These are phyloP conservation scores for Mesoligia furuncula DNA, from an alignment of 2,888 invertebrate species.

Conservation along the genomic window DNA sequence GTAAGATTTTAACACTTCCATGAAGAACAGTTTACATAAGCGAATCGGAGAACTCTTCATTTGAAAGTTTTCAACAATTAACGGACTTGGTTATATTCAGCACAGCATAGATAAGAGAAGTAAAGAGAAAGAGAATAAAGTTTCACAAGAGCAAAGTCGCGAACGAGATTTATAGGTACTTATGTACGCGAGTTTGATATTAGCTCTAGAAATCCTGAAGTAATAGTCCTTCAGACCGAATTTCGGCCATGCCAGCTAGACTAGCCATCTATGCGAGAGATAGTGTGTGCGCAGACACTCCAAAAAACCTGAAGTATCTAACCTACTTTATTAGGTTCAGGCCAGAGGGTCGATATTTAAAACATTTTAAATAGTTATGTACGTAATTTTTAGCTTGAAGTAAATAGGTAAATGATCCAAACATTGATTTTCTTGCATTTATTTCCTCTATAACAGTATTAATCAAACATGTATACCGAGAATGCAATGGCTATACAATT, in stretches of 20 bases:
- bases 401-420: background rate
- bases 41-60: conserved; percentile 49
- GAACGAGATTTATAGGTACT: background rate
- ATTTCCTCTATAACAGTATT: background rate
- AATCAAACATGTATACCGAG: background rate
- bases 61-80: conserved; percentile 61
- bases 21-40: conserved; percentile 45
- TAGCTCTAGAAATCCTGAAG: background rate
- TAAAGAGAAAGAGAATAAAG: conserved; percentile 36
- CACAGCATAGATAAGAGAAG: conserved; percentile 34
- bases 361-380: background rate
- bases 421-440: background rate
- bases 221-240: background rate
- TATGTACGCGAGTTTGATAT: conserved; percentile 22
- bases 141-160: conserved; percentile 39
- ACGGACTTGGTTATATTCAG: conserved; percentile 48
- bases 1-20: conserved; percentile 41
- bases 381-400: background rate
- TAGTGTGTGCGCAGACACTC: background rate
- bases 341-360: background rate
- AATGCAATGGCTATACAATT: background rate
- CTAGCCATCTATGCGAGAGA: background rate
- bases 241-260: background rate
- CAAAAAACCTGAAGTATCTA: background rate
- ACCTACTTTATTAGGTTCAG: background rate